Conservation (phyloP, 2,888 invertebrate species). For the Raillietiella orientalis region DNA sequence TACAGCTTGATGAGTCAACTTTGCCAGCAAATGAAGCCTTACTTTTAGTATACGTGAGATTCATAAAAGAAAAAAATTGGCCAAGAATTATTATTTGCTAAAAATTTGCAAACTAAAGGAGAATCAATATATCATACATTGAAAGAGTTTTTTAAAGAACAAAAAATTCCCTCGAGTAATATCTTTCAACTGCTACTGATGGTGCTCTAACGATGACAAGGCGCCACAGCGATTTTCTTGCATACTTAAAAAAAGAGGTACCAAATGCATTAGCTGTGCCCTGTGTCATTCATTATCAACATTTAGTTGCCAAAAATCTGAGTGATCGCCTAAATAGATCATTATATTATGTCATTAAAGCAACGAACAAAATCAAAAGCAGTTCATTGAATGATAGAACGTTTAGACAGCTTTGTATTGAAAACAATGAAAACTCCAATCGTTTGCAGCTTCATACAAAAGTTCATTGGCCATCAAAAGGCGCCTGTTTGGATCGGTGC, state of each 20-base stretch:
- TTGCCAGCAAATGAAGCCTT: too few species aligned
- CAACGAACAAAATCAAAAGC: conserved; percentile 7
- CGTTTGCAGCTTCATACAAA: conserved; percentile 6
- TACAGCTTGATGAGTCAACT: too few species aligned
- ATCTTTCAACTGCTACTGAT: too few species aligned
- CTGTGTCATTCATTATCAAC: conserved; percentile 5
- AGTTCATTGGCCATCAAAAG: conserved; percentile 7
- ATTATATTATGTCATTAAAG: conserved; percentile 7
- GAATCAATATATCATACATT: too few species aligned
- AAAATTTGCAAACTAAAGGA: too few species aligned
- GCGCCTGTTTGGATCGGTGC: conserved; percentile 7
- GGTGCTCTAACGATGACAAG: too few species aligned
- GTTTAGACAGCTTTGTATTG: conserved; percentile 7
- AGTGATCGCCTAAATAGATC: conserved; percentile 6
- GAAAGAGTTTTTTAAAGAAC: too few species aligned
- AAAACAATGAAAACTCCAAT: conserved; percentile 8
- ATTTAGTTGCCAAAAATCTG: conserved; percentile 7
- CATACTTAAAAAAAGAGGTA: conserved; percentile 6
- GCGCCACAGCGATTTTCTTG: too few species aligned
- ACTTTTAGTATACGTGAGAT: too few species aligned
- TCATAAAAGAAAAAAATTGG: too few species aligned
- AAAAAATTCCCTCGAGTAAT: too few species aligned
- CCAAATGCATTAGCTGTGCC: conserved; percentile 5
- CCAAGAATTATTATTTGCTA: too few species aligned
- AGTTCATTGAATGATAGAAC: conserved; percentile 7